phyloP scores from a whole-genome alignment of 2,113 vertebrate species.

The Erythrolamprus reginae region DNA sequence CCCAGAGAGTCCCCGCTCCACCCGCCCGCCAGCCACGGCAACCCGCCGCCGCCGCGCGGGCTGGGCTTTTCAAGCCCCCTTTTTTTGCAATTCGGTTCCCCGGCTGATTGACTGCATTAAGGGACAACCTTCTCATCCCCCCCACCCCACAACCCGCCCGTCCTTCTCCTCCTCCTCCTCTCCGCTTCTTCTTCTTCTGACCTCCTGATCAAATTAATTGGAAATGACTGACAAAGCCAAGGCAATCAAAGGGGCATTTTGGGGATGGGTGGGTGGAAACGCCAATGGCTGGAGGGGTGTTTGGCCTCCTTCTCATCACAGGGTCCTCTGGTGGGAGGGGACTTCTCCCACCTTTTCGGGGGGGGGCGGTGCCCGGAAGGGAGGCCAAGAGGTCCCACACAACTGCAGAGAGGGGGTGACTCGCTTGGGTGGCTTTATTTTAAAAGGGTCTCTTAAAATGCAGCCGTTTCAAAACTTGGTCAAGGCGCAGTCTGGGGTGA shows the following conservation, averaged over 20 bases:
- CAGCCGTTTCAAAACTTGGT: neutral
- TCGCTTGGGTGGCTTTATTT: neutral
- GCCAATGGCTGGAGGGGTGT: neutral
- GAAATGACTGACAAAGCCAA: slow-evolving; percentile 25
- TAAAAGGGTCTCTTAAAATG: neutral
- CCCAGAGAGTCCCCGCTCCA: slow-evolving; percentile 66
- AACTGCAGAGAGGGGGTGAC: neutral
- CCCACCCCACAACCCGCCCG: neutral
- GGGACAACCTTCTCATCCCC: neutral
- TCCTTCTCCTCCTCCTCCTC: neutral
- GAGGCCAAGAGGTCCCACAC: neutral
- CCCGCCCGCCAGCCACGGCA: slow-evolving; percentile 44
- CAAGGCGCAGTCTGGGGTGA: neutral
- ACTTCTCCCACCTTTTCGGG: neutral
- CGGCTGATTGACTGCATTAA: neutral
- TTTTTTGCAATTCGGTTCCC: slow-evolving; percentile 7
- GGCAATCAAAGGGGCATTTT: neutral
- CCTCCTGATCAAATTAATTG: slow-evolving; percentile 27
- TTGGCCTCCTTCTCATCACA: neutral
- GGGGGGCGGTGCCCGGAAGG: too few relatives aligned
- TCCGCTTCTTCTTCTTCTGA: neutral
- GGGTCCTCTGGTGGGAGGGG: neutral
- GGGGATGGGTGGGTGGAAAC: neutral
- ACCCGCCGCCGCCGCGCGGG: slow-evolving; percentile 17
- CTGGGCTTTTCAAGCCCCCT: slow-evolving; percentile 17